Evolutionary conservation across 2,113 vertebrate species (phyloP), one percentile per base, ranked within the genome.

Genomic region (Accipiter cooperii): DNA sequence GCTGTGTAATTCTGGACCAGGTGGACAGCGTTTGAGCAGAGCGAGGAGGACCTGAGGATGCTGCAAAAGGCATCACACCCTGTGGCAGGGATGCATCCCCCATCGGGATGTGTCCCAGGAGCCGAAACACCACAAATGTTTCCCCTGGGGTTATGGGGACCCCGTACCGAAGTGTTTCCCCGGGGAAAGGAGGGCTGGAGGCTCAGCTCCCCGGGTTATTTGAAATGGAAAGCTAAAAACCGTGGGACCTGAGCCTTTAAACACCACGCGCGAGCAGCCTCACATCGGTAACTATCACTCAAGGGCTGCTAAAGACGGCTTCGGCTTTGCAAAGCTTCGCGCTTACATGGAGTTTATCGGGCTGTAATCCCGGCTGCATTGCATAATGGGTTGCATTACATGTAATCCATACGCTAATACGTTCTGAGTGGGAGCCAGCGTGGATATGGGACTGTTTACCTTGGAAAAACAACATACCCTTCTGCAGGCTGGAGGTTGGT

Each of bases 181-280:
- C 0, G 0, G 26, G 17, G 8, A 58, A 14, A 26, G 47, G 52
- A 58, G 4, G 10, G 31, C 44, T 64, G 94, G 17, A 44, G 21
- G 18, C 47, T 84, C 80, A 46, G 22, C 20, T 68, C 44, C 38
- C 8, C 0, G 0, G 2, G 14, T 7, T 5, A 17, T 15, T 20
- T 21, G 54, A 46, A 44, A 46, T 0, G 14, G 64, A 58, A 90
- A 87, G 17, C 12, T 6, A 3, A 64, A 69, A 54, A 5, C 58
- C 0, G 0, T 0, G 0, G 15, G 26, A 14, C 12, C 12, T 5
- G 21, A 58, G 46, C 66, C 7, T 5, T 26, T 8, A 5, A 55
- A 33, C 14, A 14, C 12, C 9, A 0, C 0, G 3, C 0, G 44
- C 0, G 28, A 89, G 71, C 25, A 20, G 58, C 73, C 36, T 46